Conservation (phyloP, 2,113 vertebrate species). For the Oncorhynchus nerka region DNA sequence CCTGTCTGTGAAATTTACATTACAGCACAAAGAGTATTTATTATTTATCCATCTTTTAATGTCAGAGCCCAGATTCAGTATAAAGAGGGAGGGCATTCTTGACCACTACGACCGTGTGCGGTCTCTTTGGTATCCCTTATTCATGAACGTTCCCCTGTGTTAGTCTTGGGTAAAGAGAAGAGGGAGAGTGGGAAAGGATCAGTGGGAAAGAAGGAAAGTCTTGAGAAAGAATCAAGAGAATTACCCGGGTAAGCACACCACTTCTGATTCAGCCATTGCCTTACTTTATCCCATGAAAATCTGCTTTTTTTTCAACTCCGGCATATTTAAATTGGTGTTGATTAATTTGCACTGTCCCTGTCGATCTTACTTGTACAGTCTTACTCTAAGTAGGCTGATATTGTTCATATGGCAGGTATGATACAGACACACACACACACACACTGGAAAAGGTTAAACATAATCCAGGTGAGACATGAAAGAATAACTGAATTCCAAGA, state of each 20-base stretch:
- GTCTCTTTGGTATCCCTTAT: slow-evolving; percentile 26
- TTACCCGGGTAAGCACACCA: too few relatives aligned
- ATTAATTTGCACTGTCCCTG: too few relatives aligned
- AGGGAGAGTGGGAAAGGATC: background rate
- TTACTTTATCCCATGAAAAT: too few relatives aligned
- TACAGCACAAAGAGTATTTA: slow-evolving; percentile 50
- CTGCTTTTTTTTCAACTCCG: too few relatives aligned
- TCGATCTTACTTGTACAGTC: too few relatives aligned
- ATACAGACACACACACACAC: too few relatives aligned
- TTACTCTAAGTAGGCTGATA: too few relatives aligned
- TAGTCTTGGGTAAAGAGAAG: background rate
- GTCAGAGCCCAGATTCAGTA: slow-evolving; percentile 16
- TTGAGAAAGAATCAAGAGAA: background rate
- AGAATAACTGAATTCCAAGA: background rate
- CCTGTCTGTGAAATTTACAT: slow-evolving; percentile 44
- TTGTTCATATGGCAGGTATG: too few relatives aligned
- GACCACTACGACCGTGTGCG: background rate
- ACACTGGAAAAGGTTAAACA: too few relatives aligned
- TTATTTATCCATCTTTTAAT: slow-evolving; percentile 45
- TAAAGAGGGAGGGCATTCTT: background rate
- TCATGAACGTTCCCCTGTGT: slow-evolving; percentile 24
- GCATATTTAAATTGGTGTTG: too few relatives aligned
- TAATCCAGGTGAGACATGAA: background rate
- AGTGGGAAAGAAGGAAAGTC: background rate
- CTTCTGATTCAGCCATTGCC: too few relatives aligned